Base-by-base conservation (phyloP, 2,113 vertebrate species). In the Saguinus imperator region DNA sequence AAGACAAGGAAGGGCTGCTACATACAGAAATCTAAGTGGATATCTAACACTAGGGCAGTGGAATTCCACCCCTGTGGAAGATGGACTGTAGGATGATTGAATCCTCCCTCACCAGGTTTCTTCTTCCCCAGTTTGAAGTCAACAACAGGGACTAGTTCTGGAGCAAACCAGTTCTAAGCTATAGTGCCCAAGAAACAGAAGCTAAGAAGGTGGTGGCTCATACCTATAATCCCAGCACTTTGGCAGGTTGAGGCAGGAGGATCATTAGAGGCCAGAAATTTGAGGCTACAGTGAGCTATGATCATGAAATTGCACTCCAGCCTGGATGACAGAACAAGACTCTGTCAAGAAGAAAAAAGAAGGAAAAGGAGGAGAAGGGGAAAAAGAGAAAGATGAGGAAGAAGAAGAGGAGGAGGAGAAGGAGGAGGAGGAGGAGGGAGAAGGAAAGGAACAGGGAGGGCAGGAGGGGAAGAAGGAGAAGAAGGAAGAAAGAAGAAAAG, bases 401-500 rank as follows among this genome's bases (percentile, higher is more conserved):
- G 27, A 61, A 10, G 10, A 27, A 27, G 1, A 61, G 0, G 8
- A 61, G 1, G 4, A 61, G 1, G 3, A 61, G 3, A 0, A 61
- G 23, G 1, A 61, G 9, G 9, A 61, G 23, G 1, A 61, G 9
- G 9, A 61, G 20, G 57, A 58, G 21, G 3, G 3, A 25, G 57
- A 8, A 8, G 57, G 7, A 57, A 2, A 18, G 6, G 17, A 17
- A 55, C 0, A 5, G 12, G 48, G 48, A 50, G 48, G 48, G 48
- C 2, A 57, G 2, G 20, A 21, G 2, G 7, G 8, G 55, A 6
- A 20, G 55, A 8, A 21, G 2, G 2, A 57, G 6, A 18, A 20
- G 1, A 16, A 52, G 4, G 14, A 16, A 55, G 55, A 0, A 23
- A 1, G 3, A 58, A 0, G 9, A 25, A 0, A 4, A 25, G 3